Base-by-base conservation (phyloP, 2,888 invertebrate genomes). In the Lasioglossum zephyrum region DNA sequence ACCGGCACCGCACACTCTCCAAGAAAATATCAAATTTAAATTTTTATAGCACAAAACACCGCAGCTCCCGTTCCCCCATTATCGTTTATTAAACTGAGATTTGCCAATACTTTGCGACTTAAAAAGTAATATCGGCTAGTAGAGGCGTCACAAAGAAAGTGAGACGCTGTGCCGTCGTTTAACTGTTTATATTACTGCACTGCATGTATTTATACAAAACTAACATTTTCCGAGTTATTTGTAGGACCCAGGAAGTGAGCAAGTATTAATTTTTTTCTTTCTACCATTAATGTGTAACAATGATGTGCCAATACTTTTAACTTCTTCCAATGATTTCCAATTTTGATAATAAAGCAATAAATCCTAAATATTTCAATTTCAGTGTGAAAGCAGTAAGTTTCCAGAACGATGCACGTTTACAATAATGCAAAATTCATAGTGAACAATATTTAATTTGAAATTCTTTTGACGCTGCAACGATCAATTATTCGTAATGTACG, bases 81-180 rank as follows among this genome's bases (percentile, higher is more conserved):
- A 73, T 77, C 70, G 63, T 53, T 63, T 73, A 73, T 77, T 73
- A 73, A 77, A 77, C 41, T 8, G 49, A 81, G 72, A n/a, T 47
- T 81, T 49, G n/a, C 36, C 70, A 16, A 16, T 49, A 44, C 39
- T 70, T 41, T 41, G 70, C 22, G 70, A 41, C n/a, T n/a, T 44
- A 41, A 44, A 70, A 39, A 63, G 22, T 13, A 70, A 70, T 70
- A n/a, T 70, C 70, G n/a, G 22, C n/a, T 11, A 13, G 4, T 4
- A n/a, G 47, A 66, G 13, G n/a, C 26, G 18, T 66, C 41, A 73
- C n/a, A 13, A 31, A 18, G 16, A 18, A 79, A 13, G 16, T 36
- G 31, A 63, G 44, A 13, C 22, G 31, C 22, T 44, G 44, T 39
- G n/a, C 36, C 22, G 31, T 73, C 41, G 11, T 31, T 18, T 49